Conservation (phyloP, 2,113 vertebrate species). For the Furnarius figulus region DNA sequence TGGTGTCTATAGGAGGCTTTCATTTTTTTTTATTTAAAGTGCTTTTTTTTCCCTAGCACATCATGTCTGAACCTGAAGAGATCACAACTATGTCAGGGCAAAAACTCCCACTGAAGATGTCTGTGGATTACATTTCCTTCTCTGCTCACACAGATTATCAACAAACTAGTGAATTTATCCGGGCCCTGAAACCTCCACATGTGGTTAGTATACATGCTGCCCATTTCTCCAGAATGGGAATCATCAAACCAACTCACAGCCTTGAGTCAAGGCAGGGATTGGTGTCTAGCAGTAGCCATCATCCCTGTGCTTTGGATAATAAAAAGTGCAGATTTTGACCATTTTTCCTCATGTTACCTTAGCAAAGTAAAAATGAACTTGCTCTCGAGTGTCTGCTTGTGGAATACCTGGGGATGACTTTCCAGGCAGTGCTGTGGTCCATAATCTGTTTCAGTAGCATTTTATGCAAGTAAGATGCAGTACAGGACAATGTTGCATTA, state of each 20-base stretch:
- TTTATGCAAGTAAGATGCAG: neutral
- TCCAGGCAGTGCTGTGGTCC: neutral
- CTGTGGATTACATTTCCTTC: constrained; percentile 99
- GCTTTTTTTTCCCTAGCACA: constrained; percentile 80
- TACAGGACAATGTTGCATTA: neutral
- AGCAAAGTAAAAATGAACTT: neutral
- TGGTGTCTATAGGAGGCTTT: neutral
- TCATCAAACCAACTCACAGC: neutral
- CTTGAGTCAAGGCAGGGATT: neutral
- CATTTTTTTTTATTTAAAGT: neutral
- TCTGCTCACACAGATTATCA: constrained; percentile 99
- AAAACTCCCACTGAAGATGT: constrained; percentile 99
- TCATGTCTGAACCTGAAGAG: constrained; percentile 99
- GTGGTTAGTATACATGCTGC: constrained; percentile 81
- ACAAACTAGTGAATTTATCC: constrained; percentile 98
- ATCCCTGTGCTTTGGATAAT: neutral
- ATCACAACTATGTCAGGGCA: constrained; percentile 99
- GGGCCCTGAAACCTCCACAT: constrained; percentile 95
- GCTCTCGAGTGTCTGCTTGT: neutral
- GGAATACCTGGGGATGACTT: neutral
- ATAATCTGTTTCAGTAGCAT: neutral
- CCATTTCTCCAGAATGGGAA: neutral
- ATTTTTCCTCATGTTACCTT: neutral
- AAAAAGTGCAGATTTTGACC: neutral
- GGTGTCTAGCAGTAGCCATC: neutral